These are phyloP conservation scores for Ecdyonurus torrentis DNA, from an alignment of 2,888 invertebrate species.

Conservation along the genomic window DNA sequence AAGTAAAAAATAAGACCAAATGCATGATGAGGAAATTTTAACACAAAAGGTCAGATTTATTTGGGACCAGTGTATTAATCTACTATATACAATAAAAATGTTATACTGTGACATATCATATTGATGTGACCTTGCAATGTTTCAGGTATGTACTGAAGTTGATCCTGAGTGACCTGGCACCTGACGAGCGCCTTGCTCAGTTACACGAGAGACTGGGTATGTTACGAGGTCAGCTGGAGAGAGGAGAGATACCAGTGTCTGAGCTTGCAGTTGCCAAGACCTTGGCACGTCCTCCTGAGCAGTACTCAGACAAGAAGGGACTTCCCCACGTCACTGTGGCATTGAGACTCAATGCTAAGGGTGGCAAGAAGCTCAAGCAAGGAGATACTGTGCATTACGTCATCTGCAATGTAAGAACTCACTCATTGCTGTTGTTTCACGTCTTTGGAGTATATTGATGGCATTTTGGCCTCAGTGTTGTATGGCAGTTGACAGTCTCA, in stretches of 20 bases:
- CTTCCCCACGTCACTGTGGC: constrained; percentile 91
- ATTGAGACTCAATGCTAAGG: constrained; percentile 60
- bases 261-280: constrained; percentile 84
- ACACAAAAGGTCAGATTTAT: no score
- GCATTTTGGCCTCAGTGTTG: no score
- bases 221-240: constrained; percentile 54
- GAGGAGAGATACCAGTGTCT: constrained; percentile 51
- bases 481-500: no score
- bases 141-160: constrained; percentile 57
- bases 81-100: no score
- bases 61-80: no score
- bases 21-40: no score
- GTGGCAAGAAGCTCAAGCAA: constrained; percentile 65
- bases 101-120: not conserved
- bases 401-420: constrained; percentile 65
- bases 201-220: constrained; percentile 66
- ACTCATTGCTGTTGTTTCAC: no score
- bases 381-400: constrained; percentile 94
- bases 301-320: constrained; percentile 69
- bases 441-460: no score
- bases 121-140: constrained; percentile 7
- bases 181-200: constrained; percentile 70
- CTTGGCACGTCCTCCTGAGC: constrained; percentile 48
- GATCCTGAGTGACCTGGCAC: constrained; percentile 59
- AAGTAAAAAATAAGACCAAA: no score